Percentiles rank a stretch among this genome's conserved stretches.
These are phyloP conservation scores for Eulithis testata DNA, from an alignment of 2,888 invertebrate genomes.

Conservation along the genomic window DNA sequence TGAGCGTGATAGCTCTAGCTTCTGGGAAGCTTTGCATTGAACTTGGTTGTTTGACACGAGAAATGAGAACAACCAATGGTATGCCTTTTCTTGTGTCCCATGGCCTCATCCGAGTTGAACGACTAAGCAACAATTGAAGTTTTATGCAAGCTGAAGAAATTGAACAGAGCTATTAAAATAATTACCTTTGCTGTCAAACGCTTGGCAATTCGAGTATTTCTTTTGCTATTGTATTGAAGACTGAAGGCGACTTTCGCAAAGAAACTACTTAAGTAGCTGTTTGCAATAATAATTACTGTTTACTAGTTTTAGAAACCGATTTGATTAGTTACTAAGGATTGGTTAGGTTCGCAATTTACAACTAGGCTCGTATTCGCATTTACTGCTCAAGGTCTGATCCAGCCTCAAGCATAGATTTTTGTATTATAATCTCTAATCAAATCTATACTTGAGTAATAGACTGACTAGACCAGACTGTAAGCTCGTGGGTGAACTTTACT, in stretches of 20 bases:
- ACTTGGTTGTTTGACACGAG: slow-evolving; percentile 38
- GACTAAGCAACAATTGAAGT: background rate
- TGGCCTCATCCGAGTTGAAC: background rate
- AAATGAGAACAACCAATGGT: background rate
- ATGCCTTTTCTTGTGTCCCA: background rate
- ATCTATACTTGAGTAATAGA: background rate
- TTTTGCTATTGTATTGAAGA: slow-evolving; percentile 35
- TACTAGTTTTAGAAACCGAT: slow-evolving; percentile 29
- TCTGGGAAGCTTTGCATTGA: slow-evolving; percentile 46
- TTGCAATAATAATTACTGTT: slow-evolving; percentile 46
- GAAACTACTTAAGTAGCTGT: slow-evolving; percentile 48
- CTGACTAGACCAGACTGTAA: background rate
- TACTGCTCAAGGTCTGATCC: too few species aligned
- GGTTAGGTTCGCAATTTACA: background rate
- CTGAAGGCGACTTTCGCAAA: slow-evolving; percentile 49
- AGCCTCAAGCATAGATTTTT: too few species aligned
- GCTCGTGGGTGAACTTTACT: background rate
- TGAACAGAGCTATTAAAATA: slow-evolving; percentile 9
- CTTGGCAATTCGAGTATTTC: slow-evolving; percentile 45
- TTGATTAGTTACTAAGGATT: slow-evolving; percentile 31
- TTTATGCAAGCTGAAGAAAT: background rate
- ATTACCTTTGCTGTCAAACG: slow-evolving; percentile 21
- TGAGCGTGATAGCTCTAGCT: slow-evolving; percentile 13
- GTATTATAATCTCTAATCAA: too few species aligned
- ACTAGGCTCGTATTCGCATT: too few species aligned